Percentiles rank a stretch among this genome's conserved stretches.
These are phyloP conservation scores for Sipunculus nudus DNA, from an alignment of 2,888 invertebrate genomes.

Conservation along the genomic window DNA sequence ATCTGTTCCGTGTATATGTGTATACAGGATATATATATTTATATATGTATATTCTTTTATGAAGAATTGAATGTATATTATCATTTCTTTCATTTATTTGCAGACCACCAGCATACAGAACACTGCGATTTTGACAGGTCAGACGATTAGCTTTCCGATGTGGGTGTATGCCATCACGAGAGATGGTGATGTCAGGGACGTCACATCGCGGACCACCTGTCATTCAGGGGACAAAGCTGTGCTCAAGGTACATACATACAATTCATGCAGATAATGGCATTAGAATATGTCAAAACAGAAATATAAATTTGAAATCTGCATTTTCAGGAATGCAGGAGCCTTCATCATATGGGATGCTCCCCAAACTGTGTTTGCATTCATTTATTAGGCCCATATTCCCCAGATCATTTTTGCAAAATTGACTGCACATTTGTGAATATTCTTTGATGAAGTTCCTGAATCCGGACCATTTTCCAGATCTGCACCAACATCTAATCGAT, in stretches of 20 bases:
- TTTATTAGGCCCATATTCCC: too few species aligned
- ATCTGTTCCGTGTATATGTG: too few species aligned
- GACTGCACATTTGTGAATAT: too few species aligned
- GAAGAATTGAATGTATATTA: background rate
- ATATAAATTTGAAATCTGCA: too few species aligned
- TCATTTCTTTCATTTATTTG: conserved; percentile 18
- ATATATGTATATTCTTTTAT: background rate
- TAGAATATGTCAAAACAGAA: background rate
- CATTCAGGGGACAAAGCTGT: conserved; percentile 95
- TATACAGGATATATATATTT: background rate
- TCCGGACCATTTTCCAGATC: too few species aligned
- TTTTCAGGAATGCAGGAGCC: too few species aligned
- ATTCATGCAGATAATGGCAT: background rate
- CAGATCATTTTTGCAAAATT: too few species aligned
- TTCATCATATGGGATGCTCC: too few species aligned
- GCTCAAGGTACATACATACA: conserved; percentile 78
- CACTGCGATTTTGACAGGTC: conserved; percentile 92
- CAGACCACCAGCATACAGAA: conserved; percentile 96
- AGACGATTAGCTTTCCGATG: conserved; percentile 93
- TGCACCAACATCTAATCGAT: too few species aligned
- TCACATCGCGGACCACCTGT: conserved; percentile 92
- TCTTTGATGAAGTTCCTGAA: too few species aligned
- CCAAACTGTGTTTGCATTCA: too few species aligned
- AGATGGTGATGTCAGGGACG: conserved; percentile 92
- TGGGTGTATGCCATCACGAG: conserved; percentile 94